These are phyloP conservation scores for Montipora efflorescens DNA, from an alignment of 64 coral and sea anemone genomes.

Conservation along the genomic window DNA sequence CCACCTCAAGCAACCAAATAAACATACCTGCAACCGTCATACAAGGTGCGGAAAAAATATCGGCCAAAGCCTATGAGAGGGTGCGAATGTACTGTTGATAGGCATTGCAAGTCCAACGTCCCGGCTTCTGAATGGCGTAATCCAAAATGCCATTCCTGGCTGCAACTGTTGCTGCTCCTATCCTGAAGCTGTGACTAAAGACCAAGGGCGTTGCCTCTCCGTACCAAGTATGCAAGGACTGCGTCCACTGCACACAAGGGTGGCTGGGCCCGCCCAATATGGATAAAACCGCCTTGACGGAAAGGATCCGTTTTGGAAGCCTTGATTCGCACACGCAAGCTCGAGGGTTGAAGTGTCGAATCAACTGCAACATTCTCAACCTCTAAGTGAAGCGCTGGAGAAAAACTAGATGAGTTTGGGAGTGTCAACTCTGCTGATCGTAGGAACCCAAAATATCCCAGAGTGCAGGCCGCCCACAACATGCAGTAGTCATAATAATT, in stretches of 20 bases:
- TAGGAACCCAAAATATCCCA: background rate
- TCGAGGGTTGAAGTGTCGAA: too few species aligned
- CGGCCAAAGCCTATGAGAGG: too few species aligned
- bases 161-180: background rate
- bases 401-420: background rate
- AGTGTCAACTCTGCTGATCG: too few species aligned
- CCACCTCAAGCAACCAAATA: too few species aligned
- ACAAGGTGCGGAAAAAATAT: too few species aligned
- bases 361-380: too few species aligned
- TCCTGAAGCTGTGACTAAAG: background rate
- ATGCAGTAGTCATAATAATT: background rate
- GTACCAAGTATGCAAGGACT: background rate
- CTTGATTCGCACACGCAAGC: background rate
- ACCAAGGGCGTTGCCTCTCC: background rate
- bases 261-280: too few species aligned
- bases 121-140: background rate
- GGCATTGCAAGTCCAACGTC: background rate
- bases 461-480: conserved; percentile 5
- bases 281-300: too few species aligned
- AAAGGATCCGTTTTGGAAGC: background rate
- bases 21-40: too few species aligned
- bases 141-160: background rate
- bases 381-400: too few species aligned
- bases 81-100: background rate
- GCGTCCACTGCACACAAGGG: background rate